Evolutionary conservation across 2,797 vertebrate genomes (phyloP).

Genomic region (Melanogrammus aeglefinus): DNA sequence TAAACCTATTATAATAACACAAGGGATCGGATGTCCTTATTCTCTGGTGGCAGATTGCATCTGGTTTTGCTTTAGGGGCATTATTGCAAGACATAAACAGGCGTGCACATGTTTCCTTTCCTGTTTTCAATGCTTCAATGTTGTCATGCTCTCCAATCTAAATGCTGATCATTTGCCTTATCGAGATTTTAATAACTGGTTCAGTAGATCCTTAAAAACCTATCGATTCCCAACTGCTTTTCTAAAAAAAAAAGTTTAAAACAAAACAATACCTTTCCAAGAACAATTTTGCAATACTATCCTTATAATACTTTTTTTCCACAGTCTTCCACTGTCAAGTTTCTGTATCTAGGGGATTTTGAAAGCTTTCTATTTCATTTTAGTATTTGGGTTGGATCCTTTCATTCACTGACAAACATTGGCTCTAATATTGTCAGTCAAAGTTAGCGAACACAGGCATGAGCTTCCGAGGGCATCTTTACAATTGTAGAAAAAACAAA

Average conservation of each 20-base stretch:
- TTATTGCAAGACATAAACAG: background rate
- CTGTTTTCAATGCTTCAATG: background rate
- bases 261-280: slow-evolving; percentile 2
- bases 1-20: background rate
- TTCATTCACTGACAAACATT: slow-evolving; percentile 22
- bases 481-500: slow-evolving; percentile 16
- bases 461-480: background rate
- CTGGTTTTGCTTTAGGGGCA: background rate
- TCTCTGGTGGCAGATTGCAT: background rate
- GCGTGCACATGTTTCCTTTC: background rate
- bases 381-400: slow-evolving; percentile 2
- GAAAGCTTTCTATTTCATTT: background rate
- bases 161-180: background rate
- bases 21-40: background rate
- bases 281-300: slow-evolving; percentile 1
- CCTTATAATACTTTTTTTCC: background rate
- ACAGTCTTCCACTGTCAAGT: background rate
- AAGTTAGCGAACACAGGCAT: slow-evolving; percentile 36
- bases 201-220: background rate
- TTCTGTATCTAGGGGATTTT: background rate
- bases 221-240: background rate
- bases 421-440: background rate
- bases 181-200: background rate
- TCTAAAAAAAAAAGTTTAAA: background rate
- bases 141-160: background rate